Conservation (phyloP, 2,113 vertebrate species). For the Myotis lucifugus region DNA sequence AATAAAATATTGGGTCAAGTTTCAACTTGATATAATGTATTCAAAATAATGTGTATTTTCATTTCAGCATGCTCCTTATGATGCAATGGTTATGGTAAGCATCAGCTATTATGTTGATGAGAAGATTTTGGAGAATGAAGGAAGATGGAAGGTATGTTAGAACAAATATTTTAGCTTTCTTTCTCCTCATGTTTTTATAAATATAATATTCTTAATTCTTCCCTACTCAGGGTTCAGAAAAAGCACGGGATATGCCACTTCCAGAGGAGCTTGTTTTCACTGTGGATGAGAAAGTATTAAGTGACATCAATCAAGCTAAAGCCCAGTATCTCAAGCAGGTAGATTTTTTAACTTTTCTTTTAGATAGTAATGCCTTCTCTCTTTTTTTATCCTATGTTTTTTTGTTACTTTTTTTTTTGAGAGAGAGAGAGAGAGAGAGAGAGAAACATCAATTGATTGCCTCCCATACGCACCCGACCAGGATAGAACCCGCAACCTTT, state of each 20-base stretch:
- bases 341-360: conserved; percentile 56
- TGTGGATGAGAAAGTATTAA: conserved; percentile 87
- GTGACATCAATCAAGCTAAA: conserved; percentile 88
- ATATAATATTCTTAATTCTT: conserved; percentile 52
- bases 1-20: neutral
- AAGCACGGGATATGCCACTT: conserved; percentile 85
- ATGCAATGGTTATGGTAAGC: conserved; percentile 93
- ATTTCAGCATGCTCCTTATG: conserved; percentile 93
- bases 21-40: neutral
- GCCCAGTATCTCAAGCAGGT: conserved; percentile 89
- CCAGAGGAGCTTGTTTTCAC: conserved; percentile 95
- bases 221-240: conserved; percentile 87
- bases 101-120: conserved; percentile 88
- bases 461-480: neutral
- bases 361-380: neutral
- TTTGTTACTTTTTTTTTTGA: neutral
- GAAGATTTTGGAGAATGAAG: conserved; percentile 88
- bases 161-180: neutral
- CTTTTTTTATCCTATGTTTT: neutral
- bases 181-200: neutral
- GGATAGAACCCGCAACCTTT: neutral
- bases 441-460: neutral
- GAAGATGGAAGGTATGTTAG: conserved; percentile 93
- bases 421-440: neutral
- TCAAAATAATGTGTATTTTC: conserved; percentile 52